Base-by-base conservation (phyloP, 2,888 invertebrate species). In the Vandiemenella viatica region DNA sequence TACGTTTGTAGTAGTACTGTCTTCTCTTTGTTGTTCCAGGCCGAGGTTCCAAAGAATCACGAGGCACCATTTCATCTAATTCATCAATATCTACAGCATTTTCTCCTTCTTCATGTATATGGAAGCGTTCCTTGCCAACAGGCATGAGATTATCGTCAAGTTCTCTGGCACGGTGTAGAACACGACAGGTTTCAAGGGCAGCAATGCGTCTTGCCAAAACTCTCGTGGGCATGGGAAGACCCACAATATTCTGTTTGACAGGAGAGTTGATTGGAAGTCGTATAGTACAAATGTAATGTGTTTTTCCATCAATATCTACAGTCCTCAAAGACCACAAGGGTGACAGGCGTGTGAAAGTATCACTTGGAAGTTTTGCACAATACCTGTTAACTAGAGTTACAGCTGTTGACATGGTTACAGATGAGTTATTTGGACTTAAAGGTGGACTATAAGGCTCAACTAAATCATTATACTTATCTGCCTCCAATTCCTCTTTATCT, bases 211-310 rank as follows among this genome's bases (percentile, higher is more conserved):
- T 78, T 0, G 97, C 92, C 53, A 92, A 67, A 42, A 86, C 80
- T 57, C 78, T 73, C 5, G 80, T 86, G 7, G 83, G 80, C 88
- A 93, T 89, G 4, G 85, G 80, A 43, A 79, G 76, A 47, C 90
- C 89, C 61, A 77, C 72, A 56, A 91, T 80, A 53, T 83, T 78
- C 60, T 83, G 79, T 65, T 97, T 96, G 13, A 96, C 73, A 0
- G 97, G 95, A n/a, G 96, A 97, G 69, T 98, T 98, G 48, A 98
- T 90, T 0, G 98, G 98, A 51, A 96, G 71, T 8, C 87, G 70
- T 38, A 95, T 63, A 1, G 80, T 78, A 61, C 84, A 95, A 56
- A 77, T 72, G 62, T 72, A 90, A 49, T 75, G 70, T 0, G 16
- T 55, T 37, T 50, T 57, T 61, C 60, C 62, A 54, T 69, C 62